Conservation (phyloP, 2,888 invertebrate genomes). For the Drosophila sordidula region DNA sequence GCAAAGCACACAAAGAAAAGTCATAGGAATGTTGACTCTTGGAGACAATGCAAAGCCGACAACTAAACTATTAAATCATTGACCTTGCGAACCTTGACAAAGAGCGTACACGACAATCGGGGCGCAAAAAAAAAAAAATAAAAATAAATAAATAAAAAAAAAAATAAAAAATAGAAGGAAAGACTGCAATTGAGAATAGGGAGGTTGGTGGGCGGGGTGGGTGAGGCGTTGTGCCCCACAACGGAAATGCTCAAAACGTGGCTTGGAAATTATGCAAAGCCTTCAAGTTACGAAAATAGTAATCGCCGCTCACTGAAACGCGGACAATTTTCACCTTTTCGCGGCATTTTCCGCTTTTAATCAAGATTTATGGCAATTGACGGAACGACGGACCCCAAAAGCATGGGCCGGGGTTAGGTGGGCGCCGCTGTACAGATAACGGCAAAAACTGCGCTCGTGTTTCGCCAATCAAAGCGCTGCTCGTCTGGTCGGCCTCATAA, state of each 20-base stretch:
- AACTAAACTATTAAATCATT: conserved; percentile 75
- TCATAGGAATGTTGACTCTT: conserved; percentile 27
- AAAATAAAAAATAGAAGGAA: background rate
- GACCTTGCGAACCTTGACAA: conserved; percentile 78
- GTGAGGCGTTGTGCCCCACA: conserved; percentile 11
- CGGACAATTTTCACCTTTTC: conserved; percentile 76
- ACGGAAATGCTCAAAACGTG: conserved; percentile 51
- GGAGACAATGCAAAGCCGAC: conserved; percentile 38
- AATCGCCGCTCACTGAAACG: conserved; percentile 45
- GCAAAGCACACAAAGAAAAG: conserved; percentile 46
- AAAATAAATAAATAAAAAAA: too few species aligned
- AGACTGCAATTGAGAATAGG: conserved; percentile 39
- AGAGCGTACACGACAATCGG: conserved; percentile 24
- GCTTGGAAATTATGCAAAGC: conserved; percentile 68
- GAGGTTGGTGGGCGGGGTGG: conserved; percentile 18
- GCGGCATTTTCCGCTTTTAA: conserved; percentile 72
- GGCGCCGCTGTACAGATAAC: conserved; percentile 1
- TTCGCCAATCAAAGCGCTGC: conserved; percentile 59
- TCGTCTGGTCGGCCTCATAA: conserved; percentile 39
- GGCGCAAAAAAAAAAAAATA: background rate
- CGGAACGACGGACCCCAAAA: conserved; percentile 47
- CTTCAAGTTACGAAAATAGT: conserved; percentile 53
- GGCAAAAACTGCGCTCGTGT: conserved; percentile 24
- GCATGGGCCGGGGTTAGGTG: conserved; percentile 17
- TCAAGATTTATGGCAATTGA: conserved; percentile 79